Base-by-base conservation (phyloP, 2,888 invertebrate genomes). In the Chloroclystis v-ata region DNA sequence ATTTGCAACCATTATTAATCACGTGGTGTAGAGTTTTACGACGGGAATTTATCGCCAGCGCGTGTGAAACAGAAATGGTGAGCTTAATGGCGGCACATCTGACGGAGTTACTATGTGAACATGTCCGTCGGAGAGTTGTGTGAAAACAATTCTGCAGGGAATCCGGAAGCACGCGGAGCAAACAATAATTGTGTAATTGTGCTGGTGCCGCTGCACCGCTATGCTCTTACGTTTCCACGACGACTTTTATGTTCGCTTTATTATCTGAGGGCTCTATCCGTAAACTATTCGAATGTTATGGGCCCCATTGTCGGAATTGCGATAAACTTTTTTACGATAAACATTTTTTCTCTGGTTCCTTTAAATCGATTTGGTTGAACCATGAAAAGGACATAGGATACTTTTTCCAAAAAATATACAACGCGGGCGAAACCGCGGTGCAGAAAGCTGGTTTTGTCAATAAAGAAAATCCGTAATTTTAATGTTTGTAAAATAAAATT, bases 101-200 rank as follows among this genome's bases (percentile, higher is more conserved):
- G 37, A 39, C 44, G 41, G 54, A 57, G 50, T 47, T 38, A 52
- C 43, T 47, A 56, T 45, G 37, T 48, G 56, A 54, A 56, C 60
- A 59, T 63, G 59, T 59, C 59, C 52, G 50, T 61, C 59, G 56
- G 57, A 57, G 64, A 64, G 57, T 55, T 59, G 59, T 54, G 59
- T 63, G 60, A 60, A 63, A 59, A 67, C 72, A 75, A 79, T 78
- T 76, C 72, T 73, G 60, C 43, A 75, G 79, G 73, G 81, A 84
- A 80, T 83, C 84, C 82, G 82, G 82, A 83, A 82, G 74, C 72
- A 63, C 65, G 65, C 65, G 60, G 59, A 64, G 69, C 65, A 67
- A 72, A 67, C 72, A 63, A 68, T 81, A 79, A 82, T 83, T 80
- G 78, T 80, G 78, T 76, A 82, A 82, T 80, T 75, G 78, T 75